phyloP scores from a whole-genome alignment of 2,888 invertebrate species.

The Drosophila mulleri region DNA sequence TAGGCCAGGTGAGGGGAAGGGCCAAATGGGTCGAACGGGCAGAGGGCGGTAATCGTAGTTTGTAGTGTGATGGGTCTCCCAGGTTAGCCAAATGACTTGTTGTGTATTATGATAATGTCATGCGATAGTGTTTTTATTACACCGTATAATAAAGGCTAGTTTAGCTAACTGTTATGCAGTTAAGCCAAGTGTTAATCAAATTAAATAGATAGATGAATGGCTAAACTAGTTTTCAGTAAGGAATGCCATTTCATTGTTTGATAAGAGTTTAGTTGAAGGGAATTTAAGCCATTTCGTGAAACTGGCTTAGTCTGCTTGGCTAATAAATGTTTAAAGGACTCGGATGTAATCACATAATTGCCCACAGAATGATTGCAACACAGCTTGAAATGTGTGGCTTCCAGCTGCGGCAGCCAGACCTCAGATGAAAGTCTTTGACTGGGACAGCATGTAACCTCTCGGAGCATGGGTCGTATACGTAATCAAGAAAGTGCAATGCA shows the following conservation, averaged over 20 bases:
- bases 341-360: conserved; percentile 30
- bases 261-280: background rate
- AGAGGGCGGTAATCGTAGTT: conserved; percentile 32
- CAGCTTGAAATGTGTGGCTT: conserved; percentile 15
- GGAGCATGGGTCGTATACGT: conserved; percentile 41
- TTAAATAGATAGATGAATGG: background rate
- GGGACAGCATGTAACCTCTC: background rate
- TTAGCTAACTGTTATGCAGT: conserved; percentile 5
- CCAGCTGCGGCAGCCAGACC: conserved; percentile 22
- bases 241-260: background rate
- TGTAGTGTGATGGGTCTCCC: conserved; percentile 27
- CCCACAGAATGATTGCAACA: conserved; percentile 7
- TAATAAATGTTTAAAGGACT: conserved; percentile 8
- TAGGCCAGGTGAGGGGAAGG: background rate
- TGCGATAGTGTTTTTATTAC: background rate
- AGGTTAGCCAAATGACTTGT: conserved; percentile 27
- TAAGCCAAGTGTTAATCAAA: background rate
- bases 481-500: conserved; percentile 66
- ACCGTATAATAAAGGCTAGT: no score
- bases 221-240: background rate
- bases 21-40: background rate
- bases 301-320: background rate
- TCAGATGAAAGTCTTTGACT: conserved; percentile 10
- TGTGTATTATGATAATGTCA: conserved; percentile 29
- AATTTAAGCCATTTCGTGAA: background rate